Percentiles rank a stretch among this genome's conserved stretches.
Conservation (phyloP, 2,797 vertebrate genomes). For the Chelonia mydas region DNA sequence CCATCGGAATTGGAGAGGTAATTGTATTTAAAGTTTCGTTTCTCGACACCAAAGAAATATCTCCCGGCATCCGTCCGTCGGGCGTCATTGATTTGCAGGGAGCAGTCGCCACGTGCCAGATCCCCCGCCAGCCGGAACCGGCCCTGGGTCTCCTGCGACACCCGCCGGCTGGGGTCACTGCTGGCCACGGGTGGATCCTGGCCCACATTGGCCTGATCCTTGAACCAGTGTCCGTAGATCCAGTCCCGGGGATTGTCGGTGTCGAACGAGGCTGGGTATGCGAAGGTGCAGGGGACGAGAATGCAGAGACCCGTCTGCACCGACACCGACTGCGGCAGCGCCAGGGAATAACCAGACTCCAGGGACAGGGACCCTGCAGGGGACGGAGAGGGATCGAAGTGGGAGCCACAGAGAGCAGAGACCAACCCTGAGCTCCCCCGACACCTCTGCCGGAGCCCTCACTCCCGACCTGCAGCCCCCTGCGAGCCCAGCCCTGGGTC, state of each 20-base stretch:
- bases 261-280: accelerated
- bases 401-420: too few species aligned
- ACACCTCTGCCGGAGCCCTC: too few species aligned
- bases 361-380: too few species aligned
- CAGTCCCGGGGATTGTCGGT: accelerated
- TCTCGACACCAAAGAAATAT: constrained; percentile 48
- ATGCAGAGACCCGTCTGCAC: constrained; percentile 29
- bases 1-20: too few species aligned
- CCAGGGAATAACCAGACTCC: neutral
- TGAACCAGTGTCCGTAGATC: constrained; percentile 31
- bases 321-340: accelerated
- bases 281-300: constrained; percentile 24
- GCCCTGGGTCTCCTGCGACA: accelerated
- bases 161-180: accelerated
- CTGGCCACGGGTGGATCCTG: accelerated
- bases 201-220: accelerated
- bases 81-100: constrained; percentile 26
- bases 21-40: accelerated
- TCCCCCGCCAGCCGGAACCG: too few species aligned
- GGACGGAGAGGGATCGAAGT: too few species aligned
- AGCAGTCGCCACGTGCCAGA: neutral
- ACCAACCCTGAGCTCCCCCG: too few species aligned
- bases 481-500: too few species aligned
- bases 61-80: accelerated
- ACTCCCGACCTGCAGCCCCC: too few species aligned